Conservation (phyloP, 2,888 invertebrate genomes). For the Trilocha varians region DNA sequence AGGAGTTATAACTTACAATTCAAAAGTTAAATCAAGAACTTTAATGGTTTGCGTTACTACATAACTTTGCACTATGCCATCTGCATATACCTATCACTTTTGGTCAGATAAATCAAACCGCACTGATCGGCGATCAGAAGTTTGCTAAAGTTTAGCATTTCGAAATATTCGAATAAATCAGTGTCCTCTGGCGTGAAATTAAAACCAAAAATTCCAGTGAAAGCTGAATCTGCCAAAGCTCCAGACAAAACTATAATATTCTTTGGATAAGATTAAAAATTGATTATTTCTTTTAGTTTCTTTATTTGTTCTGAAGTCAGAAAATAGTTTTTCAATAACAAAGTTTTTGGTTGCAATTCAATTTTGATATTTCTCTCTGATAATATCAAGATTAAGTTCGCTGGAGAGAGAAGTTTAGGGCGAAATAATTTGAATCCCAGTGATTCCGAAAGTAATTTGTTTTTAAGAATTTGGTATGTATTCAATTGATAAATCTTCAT, state of each 20-base stretch:
- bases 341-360: constrained; percentile 11
- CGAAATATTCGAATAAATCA: constrained; percentile 47
- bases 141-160: constrained; percentile 49
- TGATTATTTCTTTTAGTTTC: neutral
- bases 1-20: too few species aligned
- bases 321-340: neutral
- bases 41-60: neutral
- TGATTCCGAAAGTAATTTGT: too few species aligned
- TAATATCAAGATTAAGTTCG: neutral
- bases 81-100: constrained; percentile 38
- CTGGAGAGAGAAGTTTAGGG: neutral
- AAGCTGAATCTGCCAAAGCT: constrained; percentile 32
- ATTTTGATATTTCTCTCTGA: neutral
- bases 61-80: constrained; percentile 13
- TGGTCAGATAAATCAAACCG: constrained; percentile 37
- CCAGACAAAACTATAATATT: neutral
- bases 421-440: neutral
- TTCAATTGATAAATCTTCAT: too few species aligned
- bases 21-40: too few species aligned
- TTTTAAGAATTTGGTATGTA: too few species aligned
- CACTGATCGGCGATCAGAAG: constrained; percentile 50
- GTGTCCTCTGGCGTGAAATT: constrained; percentile 43
- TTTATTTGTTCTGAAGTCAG: neutral
- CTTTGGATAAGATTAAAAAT: neutral
- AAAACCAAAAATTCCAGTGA: constrained; percentile 37